Evolutionary conservation across 2,888 invertebrate species (phyloP), one percentile per base, ranked within the genome.

Genomic region (Leptopilina myrica): DNA sequence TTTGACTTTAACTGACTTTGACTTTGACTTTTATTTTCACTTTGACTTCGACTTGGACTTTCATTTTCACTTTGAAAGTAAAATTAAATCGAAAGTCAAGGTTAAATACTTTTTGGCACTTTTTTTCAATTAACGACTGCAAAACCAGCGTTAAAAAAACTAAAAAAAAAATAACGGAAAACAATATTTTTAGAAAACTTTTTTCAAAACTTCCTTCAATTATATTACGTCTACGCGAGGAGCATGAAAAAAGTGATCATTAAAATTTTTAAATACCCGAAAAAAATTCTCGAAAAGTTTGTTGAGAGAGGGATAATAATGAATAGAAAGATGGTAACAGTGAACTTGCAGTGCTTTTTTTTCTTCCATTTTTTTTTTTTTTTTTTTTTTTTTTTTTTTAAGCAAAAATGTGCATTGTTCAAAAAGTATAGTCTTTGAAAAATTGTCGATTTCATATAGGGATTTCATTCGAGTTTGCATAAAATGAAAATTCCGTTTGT

Each of bases 401-500:
- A 78, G 40, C 81, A 78, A 81, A 78, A 81, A 78, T 80, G 82
- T 78, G 81, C 85, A 62, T 77, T 80, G 82, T 78, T 80, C 85
- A 81, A 82, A 46, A 46, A 49, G 49, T 85, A 83, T 84, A 85
- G 84, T 76, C 83, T 81, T 83, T 84, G 85, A 86, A 84, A 87
- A 88, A 86, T 86, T 84, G 84, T 83, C 84, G 82, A 85, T 83
- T 84, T 83, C 78, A 83, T 86, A 84, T 83, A 82, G 83, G 82
- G 84, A 86, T 87, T 85, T 86, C 84, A 83, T 79, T 78, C 78
- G 82, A 83, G 86, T 88, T 87, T 86, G 87, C 86, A 87, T 88
- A 85, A 85, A 87, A 86, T 83, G 85, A 86, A 82, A 84, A 78
- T 85, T 82, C 73, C 80, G 81, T 76, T 62, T 73, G 76, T 73